Evolutionary conservation across 2,797 vertebrate species (phyloP).

Genomic region (Clarias fuscus): DNA sequence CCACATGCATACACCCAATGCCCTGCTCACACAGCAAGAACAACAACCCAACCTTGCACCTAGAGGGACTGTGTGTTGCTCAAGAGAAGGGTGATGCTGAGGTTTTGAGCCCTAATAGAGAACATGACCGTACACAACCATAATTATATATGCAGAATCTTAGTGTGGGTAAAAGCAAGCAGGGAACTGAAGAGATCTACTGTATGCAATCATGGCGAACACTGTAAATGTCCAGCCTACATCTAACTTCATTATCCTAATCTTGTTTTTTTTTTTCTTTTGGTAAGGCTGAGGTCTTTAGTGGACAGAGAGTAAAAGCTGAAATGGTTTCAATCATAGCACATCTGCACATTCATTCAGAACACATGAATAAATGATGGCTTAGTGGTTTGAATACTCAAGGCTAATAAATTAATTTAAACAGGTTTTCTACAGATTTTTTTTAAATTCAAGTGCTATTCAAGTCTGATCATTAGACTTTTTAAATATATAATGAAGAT

Average conservation of each 20-base stretch:
- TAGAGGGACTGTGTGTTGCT: constrained; percentile 58
- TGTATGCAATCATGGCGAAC: constrained; percentile 46
- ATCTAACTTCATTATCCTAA: not conserved
- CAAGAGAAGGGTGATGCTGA: constrained; percentile 71
- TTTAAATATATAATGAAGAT: not conserved
- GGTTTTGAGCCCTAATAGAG: constrained; percentile 66
- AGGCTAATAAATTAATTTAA: constrained; percentile 12
- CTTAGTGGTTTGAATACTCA: not conserved
- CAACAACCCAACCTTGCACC: constrained; percentile 36
- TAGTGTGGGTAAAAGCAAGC: constrained; percentile 65
- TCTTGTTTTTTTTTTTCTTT: not conserved
- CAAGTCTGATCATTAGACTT: not conserved
- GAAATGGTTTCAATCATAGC: not conserved
- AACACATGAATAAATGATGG: not conserved
- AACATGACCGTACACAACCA: constrained; percentile 72
- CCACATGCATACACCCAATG: constrained; percentile 51
- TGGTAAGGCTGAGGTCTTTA: not conserved
- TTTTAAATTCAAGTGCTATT: not conserved
- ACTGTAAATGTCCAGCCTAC: constrained; percentile 10
- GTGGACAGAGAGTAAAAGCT: not conserved
- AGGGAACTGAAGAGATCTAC: constrained; percentile 50
- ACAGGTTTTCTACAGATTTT: not conserved
- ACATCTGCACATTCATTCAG: constrained; percentile 16
- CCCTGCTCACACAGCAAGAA: constrained; percentile 49
- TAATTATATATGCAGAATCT: constrained; percentile 75